Evolutionary conservation across 2,797 vertebrate genomes (phyloP).

Genomic region (Brachyalestes nurse): DNA sequence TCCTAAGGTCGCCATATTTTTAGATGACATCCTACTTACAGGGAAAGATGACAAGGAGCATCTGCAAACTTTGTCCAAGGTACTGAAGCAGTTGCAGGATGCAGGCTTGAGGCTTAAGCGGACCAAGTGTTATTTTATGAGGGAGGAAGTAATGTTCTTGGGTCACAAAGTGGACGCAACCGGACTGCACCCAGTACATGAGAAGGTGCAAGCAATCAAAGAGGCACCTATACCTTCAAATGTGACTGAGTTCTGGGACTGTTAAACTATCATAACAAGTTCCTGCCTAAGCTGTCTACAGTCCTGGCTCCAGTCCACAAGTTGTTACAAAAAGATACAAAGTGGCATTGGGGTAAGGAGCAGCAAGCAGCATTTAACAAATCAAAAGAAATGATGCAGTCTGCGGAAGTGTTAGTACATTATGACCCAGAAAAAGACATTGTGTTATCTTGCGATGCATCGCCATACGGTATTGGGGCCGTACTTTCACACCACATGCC

Average conservation of each 20-base stretch:
- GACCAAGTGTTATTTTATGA: slow-evolving; percentile 30
- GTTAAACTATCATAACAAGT: slow-evolving; percentile 29
- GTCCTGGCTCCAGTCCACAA: slow-evolving; percentile 21
- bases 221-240: slow-evolving; percentile 32
- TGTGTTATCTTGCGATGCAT: too few relatives aligned
- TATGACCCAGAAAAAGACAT: too few relatives aligned
- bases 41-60: slow-evolving; percentile 25
- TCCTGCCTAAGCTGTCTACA: slow-evolving; percentile 25
- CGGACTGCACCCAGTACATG: slow-evolving; percentile 26
- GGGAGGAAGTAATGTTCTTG: slow-evolving; percentile 27
- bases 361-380: neutral
- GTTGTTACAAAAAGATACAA: slow-evolving; percentile 10
- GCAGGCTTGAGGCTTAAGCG: slow-evolving; percentile 29
- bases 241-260: slow-evolving; percentile 43
- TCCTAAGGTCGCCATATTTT: too few relatives aligned
- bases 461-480: too few relatives aligned
- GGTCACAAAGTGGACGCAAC: slow-evolving; percentile 19
- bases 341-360: neutral
- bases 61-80: neutral
- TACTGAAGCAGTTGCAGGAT: slow-evolving; percentile 18
- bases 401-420: too few relatives aligned
- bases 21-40: slow-evolving; percentile 50
- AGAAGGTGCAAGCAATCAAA: slow-evolving; percentile 42
- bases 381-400: slow-evolving; percentile 4
- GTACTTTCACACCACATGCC: too few relatives aligned